These are phyloP conservation scores for Therioaphis trifolii DNA, from an alignment of 2,888 invertebrate species.

Conservation along the genomic window DNA sequence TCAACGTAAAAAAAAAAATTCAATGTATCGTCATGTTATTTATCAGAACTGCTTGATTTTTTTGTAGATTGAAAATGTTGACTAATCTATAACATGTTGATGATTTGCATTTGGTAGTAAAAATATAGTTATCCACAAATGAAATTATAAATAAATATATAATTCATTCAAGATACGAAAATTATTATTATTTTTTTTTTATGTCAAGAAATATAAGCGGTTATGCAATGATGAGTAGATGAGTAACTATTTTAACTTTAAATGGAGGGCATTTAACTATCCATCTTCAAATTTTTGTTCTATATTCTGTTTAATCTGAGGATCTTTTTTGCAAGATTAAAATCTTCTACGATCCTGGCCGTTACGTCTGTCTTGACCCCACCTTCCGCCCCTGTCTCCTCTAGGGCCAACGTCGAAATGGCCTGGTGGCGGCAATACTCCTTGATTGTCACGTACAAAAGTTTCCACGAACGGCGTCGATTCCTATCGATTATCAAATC, in stretches of 20 bases:
- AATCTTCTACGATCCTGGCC: constrained; percentile 62
- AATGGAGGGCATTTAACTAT: constrained; percentile 26
- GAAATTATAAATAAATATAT: constrained; percentile 17
- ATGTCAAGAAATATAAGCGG: background rate
- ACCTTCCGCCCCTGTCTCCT: constrained; percentile 63
- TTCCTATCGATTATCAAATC: constrained; percentile 68
- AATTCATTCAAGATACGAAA: constrained; percentile 27
- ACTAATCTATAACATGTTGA: background rate
- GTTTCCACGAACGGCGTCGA: constrained; percentile 71
- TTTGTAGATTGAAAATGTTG: background rate
- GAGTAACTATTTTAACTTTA: background rate
- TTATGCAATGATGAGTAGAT: constrained; percentile 2
- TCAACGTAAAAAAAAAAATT: constrained; percentile 5
- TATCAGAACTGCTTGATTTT: background rate
- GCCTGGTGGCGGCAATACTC: constrained; percentile 64
- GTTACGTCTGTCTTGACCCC: constrained; percentile 62
- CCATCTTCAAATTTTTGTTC: constrained; percentile 53
- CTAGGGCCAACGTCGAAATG: constrained; percentile 60
- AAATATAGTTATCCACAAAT: constrained; percentile 2
- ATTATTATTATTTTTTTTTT: constrained; percentile 15
- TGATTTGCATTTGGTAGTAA: background rate
- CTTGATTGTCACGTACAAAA: constrained; percentile 67
- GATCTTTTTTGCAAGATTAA: constrained; percentile 50
- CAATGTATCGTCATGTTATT: background rate
- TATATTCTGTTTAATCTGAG: constrained; percentile 44